Evolutionary conservation across 1,140 invertebrate genomes (phyloP), one percentile per base, ranked within the genome.

Genomic region (Vollenhovia emeryi): DNA sequence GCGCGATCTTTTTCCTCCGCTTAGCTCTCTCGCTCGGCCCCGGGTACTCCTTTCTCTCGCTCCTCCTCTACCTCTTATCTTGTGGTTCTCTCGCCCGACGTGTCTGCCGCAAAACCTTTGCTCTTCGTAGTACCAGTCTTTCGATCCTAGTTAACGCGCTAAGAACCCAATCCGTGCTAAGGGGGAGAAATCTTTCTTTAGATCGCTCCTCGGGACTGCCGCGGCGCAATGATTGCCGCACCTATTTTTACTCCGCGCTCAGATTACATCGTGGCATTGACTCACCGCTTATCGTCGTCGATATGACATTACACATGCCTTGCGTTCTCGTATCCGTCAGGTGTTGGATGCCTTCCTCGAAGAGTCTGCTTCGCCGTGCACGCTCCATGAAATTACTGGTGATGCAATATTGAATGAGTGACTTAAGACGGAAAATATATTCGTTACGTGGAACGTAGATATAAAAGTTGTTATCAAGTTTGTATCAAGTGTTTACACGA

Each of bases 171-270:
- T 52, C 68, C 30, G 59, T 24, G 79, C 15, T 43, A 62, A 55
- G 33, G 45, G 43, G 75, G 21, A 45, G 13, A 60, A 76, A 45
- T 59, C 36, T 60, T 50, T 76, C 57, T 50, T 52, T 55, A 13
- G 80, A 83, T 40, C 50, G 24, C 21, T 78, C 30, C 48, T n/a
- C 15, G 48, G 30, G 48, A 40, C 75, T 78, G 27, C 11, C 43
- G 3, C 21, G 62, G 59, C 33, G 74, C 74, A 30, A 24, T 21
- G 55, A 83, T 75, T 80, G 48, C 55, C 24, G 7, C 18, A 57
- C 30, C 57, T 84, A 74, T 84, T 83, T 83, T 75, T 75, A 50
- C 45, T 9, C 48, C 27, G n/a, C 52, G n/a, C 71, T 84, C 71
- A 21, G 80, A 62, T 84, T 84, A 84, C 45, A 30, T 45, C 40